Evolutionary conservation across 1,140 invertebrate genomes (phyloP), one percentile per base, ranked within the genome.

Genomic region (Ridgeia piscesae): DNA sequence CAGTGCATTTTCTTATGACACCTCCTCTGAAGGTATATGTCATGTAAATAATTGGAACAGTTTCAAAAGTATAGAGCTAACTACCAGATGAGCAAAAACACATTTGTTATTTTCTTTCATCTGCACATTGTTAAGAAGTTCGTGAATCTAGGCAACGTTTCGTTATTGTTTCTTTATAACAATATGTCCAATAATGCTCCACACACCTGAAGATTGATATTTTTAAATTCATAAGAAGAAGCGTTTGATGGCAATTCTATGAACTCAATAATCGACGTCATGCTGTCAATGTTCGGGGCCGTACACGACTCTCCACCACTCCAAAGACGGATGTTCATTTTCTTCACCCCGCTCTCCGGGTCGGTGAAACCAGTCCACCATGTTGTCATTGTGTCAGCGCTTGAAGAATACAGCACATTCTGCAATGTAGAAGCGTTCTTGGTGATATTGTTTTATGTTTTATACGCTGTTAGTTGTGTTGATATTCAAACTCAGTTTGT

Each of bases 321-420:
- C 27, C 14, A 77, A 77, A 77, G 58, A 31, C 58, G 58, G 58
- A 77, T 77, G 8, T 21, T 17, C 1, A 1, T 1, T 31, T 1
- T 77, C 58, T 77, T 90, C 89, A 90, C 34, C 33, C 89, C 89
- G 89, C 89, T 90, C 35, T 90, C 89, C 14, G 89, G 89, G 31
- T 90, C 89, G 1, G 14, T 35, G 35, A 90, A 90, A n/a, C 27
- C 89, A 27, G 34, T 34, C 89, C 89, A 90, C 89, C 89, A 90
- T 90, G 35, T 9, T 14, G 89, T 90, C 34, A 90, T 90, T 1
- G 89, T 21, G 34, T 34, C 34, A 35, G 1, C 14, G 89, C 6
- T n/a, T 35, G 35, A 34, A 9, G 89, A 34, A 42, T 90, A 90
- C 11, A 90, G 17, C 35, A 90, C 89, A 90, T 34, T 35, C 89